A percentile compares a stretch with the other conserved stretches of the same genome.
Evolutionary conservation across 1,140 invertebrate genomes (phyloP).

Genomic region (Caenorhabditis inopinata): DNA sequence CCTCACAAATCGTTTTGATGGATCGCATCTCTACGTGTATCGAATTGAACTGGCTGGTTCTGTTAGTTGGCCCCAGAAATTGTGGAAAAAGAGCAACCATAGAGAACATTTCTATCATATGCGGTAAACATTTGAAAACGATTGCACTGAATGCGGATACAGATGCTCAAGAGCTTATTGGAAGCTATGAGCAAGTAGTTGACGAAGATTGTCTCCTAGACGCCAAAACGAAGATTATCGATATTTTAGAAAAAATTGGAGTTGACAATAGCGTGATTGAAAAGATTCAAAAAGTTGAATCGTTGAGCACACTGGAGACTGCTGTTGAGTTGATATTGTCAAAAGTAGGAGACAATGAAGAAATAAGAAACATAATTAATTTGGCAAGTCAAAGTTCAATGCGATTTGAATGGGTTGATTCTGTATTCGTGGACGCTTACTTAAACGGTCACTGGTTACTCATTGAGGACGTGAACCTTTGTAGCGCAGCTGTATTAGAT

Average conservation of each 20-base stretch:
- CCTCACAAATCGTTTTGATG: slow-evolving; percentile 73
- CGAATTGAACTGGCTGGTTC: slow-evolving; percentile 86
- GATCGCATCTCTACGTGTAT: slow-evolving; percentile 80
- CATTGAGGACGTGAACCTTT: slow-evolving; percentile 94
- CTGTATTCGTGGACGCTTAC: slow-evolving; percentile 83
- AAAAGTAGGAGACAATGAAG: slow-evolving; percentile 9
- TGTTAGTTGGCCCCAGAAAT: slow-evolving; percentile 79
- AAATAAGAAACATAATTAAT: not conserved
- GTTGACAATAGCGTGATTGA: not conserved
- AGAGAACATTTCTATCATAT: slow-evolving; percentile 76
- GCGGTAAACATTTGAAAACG: slow-evolving; percentile 76
- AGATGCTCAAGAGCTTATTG: slow-evolving; percentile 90
- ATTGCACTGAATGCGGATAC: slow-evolving; percentile 86
- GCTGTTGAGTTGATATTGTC: not conserved
- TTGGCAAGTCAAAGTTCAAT: slow-evolving; percentile 45
- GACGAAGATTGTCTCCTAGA: not conserved
- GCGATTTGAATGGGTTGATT: slow-evolving; percentile 93
- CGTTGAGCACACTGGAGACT: slow-evolving; percentile 8
- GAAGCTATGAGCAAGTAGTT: slow-evolving; percentile 88
- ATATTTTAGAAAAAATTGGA: not conserved
- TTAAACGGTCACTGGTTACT: slow-evolving; percentile 84
- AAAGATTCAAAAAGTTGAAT: not conserved
- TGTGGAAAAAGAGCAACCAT: slow-evolving; percentile 82
- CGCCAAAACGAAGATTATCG: not conserved
- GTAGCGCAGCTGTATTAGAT: slow-evolving; percentile 90